Conservation (phyloP, 2,113 vertebrate species). For the Melanotaenia duboulayi region DNA sequence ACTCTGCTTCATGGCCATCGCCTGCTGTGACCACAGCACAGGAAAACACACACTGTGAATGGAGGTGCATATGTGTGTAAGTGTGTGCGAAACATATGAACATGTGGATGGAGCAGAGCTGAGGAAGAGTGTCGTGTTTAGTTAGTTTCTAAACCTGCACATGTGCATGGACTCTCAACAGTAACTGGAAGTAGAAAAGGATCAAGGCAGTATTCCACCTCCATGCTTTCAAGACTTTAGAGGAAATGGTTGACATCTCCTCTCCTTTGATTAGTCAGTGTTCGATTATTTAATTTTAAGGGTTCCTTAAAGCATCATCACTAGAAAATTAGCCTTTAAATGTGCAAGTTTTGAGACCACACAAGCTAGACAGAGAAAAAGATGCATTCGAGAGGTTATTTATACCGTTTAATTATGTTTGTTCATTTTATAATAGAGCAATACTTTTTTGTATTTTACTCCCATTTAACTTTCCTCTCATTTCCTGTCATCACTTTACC, state of each 20-base stretch:
- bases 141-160: background rate
- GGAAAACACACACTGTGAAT: slow-evolving; percentile 58
- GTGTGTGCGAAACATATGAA: slow-evolving; percentile 1
- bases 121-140: background rate
- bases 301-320: no score
- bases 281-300: no score
- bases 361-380: background rate
- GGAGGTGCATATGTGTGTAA: background rate
- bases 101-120: background rate
- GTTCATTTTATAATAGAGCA: background rate
- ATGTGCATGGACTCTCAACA: background rate
- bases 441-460: background rate
- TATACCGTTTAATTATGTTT: background rate
- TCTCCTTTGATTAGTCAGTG: no score
- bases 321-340: background rate
- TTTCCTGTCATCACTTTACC: background rate
- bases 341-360: background rate
- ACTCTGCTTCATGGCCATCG: slow-evolving; percentile 51
- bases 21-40: slow-evolving; percentile 60
- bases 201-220: background rate
- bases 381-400: background rate
- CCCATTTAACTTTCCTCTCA: background rate
- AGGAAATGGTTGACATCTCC: no score
- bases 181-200: background rate
- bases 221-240: no score